phyloP scores from a whole-genome alignment of 2,113 vertebrate species.

The Cebidichthys violaceus region DNA sequence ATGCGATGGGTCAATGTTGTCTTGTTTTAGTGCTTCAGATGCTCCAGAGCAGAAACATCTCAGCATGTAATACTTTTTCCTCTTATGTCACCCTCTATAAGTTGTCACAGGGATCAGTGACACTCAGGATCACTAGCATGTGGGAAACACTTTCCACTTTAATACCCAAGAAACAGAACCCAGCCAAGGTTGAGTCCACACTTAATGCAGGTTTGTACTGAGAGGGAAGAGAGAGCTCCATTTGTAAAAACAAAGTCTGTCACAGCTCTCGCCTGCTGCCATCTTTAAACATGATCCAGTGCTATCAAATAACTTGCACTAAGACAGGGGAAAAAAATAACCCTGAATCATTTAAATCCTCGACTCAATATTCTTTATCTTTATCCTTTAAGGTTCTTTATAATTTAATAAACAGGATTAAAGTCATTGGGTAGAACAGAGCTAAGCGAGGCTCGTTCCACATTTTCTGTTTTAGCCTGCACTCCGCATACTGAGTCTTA shows the following conservation, averaged over 20 bases:
- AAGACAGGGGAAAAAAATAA: slow-evolving; percentile 77
- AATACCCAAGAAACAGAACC: slow-evolving; percentile 70
- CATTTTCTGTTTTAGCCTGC: slow-evolving; percentile 81
- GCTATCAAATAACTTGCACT: slow-evolving; percentile 83
- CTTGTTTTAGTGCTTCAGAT: not conserved
- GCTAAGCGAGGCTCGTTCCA: slow-evolving; percentile 78
- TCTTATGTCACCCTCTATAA: slow-evolving; percentile 44
- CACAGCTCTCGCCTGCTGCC: slow-evolving; percentile 72
- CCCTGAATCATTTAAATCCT: slow-evolving; percentile 85
- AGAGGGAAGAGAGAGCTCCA: slow-evolving; percentile 51
- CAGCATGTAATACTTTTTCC: not conserved
- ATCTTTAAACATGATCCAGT: slow-evolving; percentile 82
- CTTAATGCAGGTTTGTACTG: slow-evolving; percentile 63
- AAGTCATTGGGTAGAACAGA: slow-evolving; percentile 79
- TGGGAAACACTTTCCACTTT: slow-evolving; percentile 74
- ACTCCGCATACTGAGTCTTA: slow-evolving; percentile 78
- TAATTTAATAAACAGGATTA: slow-evolving; percentile 91
- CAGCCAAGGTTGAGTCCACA: slow-evolving; percentile 45
- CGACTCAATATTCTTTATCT: slow-evolving; percentile 86
- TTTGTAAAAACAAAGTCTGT: slow-evolving; percentile 73
- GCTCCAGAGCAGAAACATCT: slow-evolving; percentile 18
- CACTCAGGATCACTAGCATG: slow-evolving; percentile 67
- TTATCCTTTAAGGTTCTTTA: slow-evolving; percentile 91
- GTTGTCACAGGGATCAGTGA: slow-evolving; percentile 68
- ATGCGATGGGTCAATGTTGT: not conserved